These are phyloP conservation scores for Apodemus sylvaticus DNA, from an alignment of 2,113 vertebrate species.

Conservation along the genomic window DNA sequence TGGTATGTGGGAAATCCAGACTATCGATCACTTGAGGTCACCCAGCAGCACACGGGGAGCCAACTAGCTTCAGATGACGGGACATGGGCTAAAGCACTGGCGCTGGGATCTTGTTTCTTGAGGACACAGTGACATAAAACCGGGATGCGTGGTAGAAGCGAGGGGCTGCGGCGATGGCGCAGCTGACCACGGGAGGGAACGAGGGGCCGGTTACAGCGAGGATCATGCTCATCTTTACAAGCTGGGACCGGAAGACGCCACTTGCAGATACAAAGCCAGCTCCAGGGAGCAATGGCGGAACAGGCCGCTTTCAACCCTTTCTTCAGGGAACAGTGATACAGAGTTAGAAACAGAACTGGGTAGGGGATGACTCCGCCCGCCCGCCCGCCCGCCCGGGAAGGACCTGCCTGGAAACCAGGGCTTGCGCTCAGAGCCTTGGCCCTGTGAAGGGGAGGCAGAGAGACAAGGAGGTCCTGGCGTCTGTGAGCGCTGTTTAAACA, in stretches of 20 bases:
- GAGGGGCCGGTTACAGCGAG: background rate
- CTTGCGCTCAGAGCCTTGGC: background rate
- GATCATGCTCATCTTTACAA: background rate
- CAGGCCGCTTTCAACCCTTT: background rate
- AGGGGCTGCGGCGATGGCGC: background rate
- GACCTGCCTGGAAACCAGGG: background rate
- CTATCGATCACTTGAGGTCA: background rate
- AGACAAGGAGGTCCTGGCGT: background rate
- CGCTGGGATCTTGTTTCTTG: background rate
- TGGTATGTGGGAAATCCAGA: background rate
- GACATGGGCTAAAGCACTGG: accelerated
- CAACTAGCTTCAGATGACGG: background rate
- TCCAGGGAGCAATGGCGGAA: background rate
- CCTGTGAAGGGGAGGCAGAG: no score
- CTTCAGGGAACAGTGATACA: background rate
- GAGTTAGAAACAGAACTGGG: background rate
- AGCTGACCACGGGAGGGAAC: background rate
- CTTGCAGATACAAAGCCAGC: background rate
- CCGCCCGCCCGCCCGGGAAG: no score
- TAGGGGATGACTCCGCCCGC: accelerated
- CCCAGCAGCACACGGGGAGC: background rate
- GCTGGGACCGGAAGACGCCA: background rate
- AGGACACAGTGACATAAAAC: background rate
- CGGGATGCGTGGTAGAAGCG: accelerated
- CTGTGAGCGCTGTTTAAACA: background rate